Base-by-base conservation (phyloP, 2,888 invertebrate species). In the Neoaliturus tenellus region DNA sequence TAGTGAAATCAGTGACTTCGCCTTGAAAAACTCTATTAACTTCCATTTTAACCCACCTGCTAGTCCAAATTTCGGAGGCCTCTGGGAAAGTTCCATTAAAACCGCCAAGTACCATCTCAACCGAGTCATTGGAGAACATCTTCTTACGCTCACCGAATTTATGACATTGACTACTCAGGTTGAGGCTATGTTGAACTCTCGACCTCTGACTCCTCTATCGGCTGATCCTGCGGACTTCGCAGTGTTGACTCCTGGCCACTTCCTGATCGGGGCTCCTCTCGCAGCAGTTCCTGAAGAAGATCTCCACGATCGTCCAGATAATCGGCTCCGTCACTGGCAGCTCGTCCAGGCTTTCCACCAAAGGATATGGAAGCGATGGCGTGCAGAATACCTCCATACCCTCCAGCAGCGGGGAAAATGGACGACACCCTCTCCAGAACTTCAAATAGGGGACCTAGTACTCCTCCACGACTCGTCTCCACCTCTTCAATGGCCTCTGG, bases 31-130 rank as follows among this genome's bases (percentile, higher is more conserved):
- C n/a, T n/a, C n/a, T n/a, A 87, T 88, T 8, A 44, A 84, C 2
- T 90, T 89, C 89, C 85, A 88, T 31, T 90, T 90, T 75, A 88
- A 86, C 28, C 89, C 89, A 8, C 88, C 89, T 1, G 85, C 83
- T 41, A 86, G 89, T 4, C 88, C 89, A 0, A 88, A 90, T 80
- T 88, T 89, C 55, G 89, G 90, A 2, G 89, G 89, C 0, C 80
- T 89, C 3, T 90, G 89, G 88, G 89, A 90, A 84, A 88, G 89
- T 3, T 88, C 87, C 5, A 89, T 89, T 0, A 88, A 89, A 73
- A 87, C 87, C 0, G 85, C 87, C 20, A 90, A 90, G 78, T 83
- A 83, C 48, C 88, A 88, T 75, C 41, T 89, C 0, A 85, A 85
- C 39, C 84, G 87, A 23, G 55, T 87, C 0, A 84, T 86, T 5